Base-by-base conservation (phyloP, 2,113 vertebrate genomes). In the Odobenus rosmarus region DNA sequence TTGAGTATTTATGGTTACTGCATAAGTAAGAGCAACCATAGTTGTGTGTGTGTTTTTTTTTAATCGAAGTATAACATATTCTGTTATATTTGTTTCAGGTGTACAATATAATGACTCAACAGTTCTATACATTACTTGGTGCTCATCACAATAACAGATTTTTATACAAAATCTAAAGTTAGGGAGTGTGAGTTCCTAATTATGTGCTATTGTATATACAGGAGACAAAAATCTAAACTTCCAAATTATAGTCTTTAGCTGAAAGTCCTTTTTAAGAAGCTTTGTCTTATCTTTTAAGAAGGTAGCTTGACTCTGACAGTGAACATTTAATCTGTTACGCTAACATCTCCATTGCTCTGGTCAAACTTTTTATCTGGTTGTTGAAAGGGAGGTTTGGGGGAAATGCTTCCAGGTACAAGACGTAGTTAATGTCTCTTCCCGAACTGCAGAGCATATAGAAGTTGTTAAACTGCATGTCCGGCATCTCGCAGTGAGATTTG, bases 361-460 rank as follows among this genome's bases (percentile, higher is more conserved):
- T 88, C 95, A 93, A 16, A 59, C 93, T 97, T 97, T 59, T 36
- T 80, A 51, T 88, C 39, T 92, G 88, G 46, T 39, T 88, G 28
- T 57, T 95, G 49, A 74, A 92, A 86, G 14, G 61, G 42, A 64
- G 21, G 5, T 79, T 72, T 85, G 36, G 49, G 55, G 36, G 51
- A 79, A 85, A 49, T 84, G 85, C 83, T 90, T 18, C 36, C 42
- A 64, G 86, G 91, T 96, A 23, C 53, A 82, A 61, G 90, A 83
- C 77, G 57, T 85, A 92, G 84, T 95, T 93, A 96, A 49, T 97
- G 95, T 93, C 62, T 96, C 51, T 95, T 97, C 97, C 89, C 7
- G 0, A 92, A 97, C 55, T 96, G 87, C 55, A 90, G 23, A 93
- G 79, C 39, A 3, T 0, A 0, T 42, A 61, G 81, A 97, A 64